These are phyloP conservation scores for Limenitis camilla DNA, from an alignment of 2,888 invertebrate genomes.

Conservation along the genomic window DNA sequence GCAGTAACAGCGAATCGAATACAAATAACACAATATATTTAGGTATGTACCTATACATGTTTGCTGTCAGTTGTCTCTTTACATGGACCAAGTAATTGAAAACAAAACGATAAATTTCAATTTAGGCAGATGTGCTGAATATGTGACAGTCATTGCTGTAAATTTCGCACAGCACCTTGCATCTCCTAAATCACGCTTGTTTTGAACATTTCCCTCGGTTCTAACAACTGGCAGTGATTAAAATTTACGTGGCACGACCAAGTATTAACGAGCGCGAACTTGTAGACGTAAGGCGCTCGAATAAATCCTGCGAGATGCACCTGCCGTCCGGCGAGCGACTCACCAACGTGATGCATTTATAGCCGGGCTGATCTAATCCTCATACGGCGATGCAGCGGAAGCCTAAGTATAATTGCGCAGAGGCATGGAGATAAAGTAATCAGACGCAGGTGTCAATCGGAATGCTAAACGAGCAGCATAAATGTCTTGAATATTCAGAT, in stretches of 20 bases:
- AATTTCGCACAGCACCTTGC: conserved; percentile 35
- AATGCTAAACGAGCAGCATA: conserved; percentile 65
- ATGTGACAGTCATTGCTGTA: conserved; percentile 3
- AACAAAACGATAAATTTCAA: conserved; percentile 15
- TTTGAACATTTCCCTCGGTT: conserved; percentile 64
- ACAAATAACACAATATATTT: too few species aligned
- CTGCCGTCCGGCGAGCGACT: conserved; percentile 43
- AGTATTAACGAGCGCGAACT: conserved; percentile 70
- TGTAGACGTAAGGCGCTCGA: conserved; percentile 55
- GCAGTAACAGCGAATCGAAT: too few species aligned
- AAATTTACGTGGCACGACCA: conserved; percentile 71
- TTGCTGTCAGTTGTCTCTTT: background rate
- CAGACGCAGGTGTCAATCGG: conserved; percentile 62
- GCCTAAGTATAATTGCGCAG: conserved; percentile 15
- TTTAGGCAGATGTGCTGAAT: conserved; percentile 16
- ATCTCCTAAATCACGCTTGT: conserved; percentile 68
- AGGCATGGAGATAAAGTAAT: conserved; percentile 35
- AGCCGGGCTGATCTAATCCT: conserved; percentile 18
- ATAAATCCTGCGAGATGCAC: conserved; percentile 71
- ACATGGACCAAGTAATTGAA: conserved; percentile 1
- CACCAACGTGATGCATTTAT: conserved; percentile 22
- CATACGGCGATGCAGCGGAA: conserved; percentile 6
- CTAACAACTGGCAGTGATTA: conserved; percentile 71
- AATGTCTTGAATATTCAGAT: conserved; percentile 73
- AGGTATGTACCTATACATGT: too few species aligned